phyloP scores from a whole-genome alignment of 2,888 invertebrate species.

The Chelonus formosanus region DNA sequence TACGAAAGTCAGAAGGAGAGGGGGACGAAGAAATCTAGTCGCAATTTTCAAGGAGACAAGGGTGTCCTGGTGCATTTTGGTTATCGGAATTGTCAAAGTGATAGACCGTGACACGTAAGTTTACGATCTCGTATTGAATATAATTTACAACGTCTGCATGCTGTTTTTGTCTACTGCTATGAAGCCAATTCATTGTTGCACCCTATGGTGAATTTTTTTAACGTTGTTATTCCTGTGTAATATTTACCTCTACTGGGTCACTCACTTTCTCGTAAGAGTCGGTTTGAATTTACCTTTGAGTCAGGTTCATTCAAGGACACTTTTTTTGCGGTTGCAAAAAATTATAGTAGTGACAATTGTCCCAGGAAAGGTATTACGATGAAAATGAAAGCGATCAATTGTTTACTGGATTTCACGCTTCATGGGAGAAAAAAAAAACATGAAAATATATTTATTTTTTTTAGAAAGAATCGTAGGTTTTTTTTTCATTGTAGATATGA shows the following conservation, averaged over 20 bases:
- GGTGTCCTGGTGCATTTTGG: slow-evolving; percentile 35
- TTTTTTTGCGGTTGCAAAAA: background rate
- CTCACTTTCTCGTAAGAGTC: background rate
- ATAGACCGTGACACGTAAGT: slow-evolving; percentile 50
- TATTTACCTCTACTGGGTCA: background rate
- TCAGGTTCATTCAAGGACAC: background rate
- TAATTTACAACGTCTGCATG: slow-evolving; percentile 54
- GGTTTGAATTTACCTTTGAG: no score
- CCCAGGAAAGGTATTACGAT: no score
- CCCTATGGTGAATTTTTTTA: slow-evolving; percentile 21
- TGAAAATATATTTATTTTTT: no score
- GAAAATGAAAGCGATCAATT: no score
- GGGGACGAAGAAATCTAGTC: slow-evolving; percentile 23
- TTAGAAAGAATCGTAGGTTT: no score
- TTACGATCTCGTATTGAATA: slow-evolving; percentile 55
- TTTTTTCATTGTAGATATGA: no score
- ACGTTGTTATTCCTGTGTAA: background rate
- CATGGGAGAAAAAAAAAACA: no score
- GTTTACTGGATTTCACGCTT: no score
- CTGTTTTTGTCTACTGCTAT: slow-evolving; percentile 41
- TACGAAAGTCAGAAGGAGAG: background rate
- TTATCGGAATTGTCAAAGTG: slow-evolving; percentile 52
- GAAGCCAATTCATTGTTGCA: background rate
- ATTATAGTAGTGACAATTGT: no score
- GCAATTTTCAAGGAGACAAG: slow-evolving; percentile 33